Base-by-base conservation (phyloP, 2,113 vertebrate genomes). In the Erpornis zantholeuca region DNA sequence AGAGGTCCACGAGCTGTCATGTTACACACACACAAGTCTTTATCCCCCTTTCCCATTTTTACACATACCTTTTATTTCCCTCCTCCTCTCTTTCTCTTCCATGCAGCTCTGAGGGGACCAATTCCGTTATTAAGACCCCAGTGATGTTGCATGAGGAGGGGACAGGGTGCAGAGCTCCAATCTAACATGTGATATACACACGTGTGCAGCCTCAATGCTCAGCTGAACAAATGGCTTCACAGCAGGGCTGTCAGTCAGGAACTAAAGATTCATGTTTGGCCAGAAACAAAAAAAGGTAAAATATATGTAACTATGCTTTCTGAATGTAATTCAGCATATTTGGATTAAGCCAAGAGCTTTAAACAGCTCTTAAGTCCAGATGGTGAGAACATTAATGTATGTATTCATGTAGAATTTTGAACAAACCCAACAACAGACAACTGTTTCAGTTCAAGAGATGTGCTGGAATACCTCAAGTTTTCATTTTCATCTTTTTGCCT, bases 71-170 rank as follows among this genome's bases (percentile, higher is more conserved):
- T 56, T 61, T 28, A 27, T 64, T 79, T 52, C 28, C 33, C 23
- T 61, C 17, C 31, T 88, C 47, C 38, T 68, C 33, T 52, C 29
- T 79, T 61, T 56, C 52, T 81, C 36, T 82, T 63, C 38, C 56
- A 33, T 13, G 15, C 20, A 77, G 8, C 54, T 83, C 79, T 59
- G 35, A 88, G 50, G 52, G 33, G n/a, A 70, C 29, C 10, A 35
- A 0, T 35, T 65, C 59, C 49, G 7, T 29, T n/a, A 21, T 38
- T 33, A 25, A 49, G 27, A 54, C 4, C 33, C 6, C 54, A 59
- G 22, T 1, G 8, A 47, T 21, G 23, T 12, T 1, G 0, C 36
- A 28, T 0, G 1, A 0, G 25, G 59, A 79, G 38, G 18, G 44
- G 21, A 19, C 29, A 42, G 15, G 47, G n/a, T 16, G 36, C 78